Evolutionary conservation across 2,888 invertebrate genomes (phyloP).

Genomic region (Dromius quadrimaculatus): DNA sequence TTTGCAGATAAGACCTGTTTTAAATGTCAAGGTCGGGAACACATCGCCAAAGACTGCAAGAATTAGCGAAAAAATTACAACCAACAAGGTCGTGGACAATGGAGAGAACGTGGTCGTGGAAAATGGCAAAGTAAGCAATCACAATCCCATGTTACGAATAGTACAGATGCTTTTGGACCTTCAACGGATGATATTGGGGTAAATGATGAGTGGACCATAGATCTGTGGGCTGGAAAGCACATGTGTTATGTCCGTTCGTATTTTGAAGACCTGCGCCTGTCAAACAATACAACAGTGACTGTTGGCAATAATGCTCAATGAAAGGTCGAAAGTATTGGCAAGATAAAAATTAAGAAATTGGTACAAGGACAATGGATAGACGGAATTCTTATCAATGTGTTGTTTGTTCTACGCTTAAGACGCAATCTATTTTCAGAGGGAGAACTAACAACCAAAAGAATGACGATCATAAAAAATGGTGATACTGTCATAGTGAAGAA

Average conservation of each 20-base stretch:
- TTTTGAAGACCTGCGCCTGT: background rate
- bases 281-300: background rate
- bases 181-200: background rate
- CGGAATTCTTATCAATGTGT: constrained; percentile 4
- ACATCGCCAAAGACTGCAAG: background rate
- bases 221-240: constrained; percentile 13
- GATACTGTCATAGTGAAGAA: constrained; percentile 22
- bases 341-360: constrained; percentile 14
- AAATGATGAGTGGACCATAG: constrained; percentile 21
- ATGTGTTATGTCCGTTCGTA: background rate
- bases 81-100: constrained; percentile 10
- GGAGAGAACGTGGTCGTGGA: constrained; percentile 10
- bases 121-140: constrained; percentile 4
- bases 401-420: background rate
- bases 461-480: constrained; percentile 20
- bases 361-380: constrained; percentile 19
- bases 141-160: constrained; percentile 16
- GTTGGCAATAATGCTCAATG: background rate
- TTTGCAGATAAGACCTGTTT: too few species aligned
- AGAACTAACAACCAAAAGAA: constrained; percentile 19
- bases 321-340: constrained; percentile 14
- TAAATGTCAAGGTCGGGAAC: background rate
- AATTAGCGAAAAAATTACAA: background rate
- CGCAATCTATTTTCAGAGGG: constrained; percentile 18
- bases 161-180: constrained; percentile 10